Percentiles rank a stretch among this genome's conserved stretches.
phyloP scores from a whole-genome alignment of 2,113 vertebrate species.

The Callipepla squamata region DNA sequence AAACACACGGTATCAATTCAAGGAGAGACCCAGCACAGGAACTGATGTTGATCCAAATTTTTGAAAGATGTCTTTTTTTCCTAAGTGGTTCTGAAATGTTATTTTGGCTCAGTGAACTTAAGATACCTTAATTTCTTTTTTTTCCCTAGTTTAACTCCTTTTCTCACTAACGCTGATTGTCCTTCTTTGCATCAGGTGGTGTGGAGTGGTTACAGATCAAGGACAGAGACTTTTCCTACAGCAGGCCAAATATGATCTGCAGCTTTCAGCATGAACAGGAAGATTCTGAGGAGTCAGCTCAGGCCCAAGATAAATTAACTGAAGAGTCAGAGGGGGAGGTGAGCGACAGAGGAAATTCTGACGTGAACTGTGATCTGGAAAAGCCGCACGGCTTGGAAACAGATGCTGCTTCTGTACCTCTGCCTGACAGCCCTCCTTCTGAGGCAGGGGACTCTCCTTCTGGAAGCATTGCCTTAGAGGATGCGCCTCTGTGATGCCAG shows the following conservation, averaged over 20 bases:
- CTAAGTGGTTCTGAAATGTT: not conserved
- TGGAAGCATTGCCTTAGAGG: conserved; percentile 49
- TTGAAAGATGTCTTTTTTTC: not conserved
- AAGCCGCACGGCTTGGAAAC: conserved; percentile 40
- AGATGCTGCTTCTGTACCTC: conserved; percentile 29
- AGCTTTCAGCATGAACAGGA: conserved; percentile 80
- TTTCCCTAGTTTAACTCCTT: not conserved
- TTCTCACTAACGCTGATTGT: not conserved
- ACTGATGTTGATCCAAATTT: not conserved
- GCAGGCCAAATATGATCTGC: conserved; percentile 78
- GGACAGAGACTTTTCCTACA: conserved; percentile 78
- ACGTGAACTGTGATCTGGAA: conserved; percentile 46
- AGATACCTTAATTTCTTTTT: not conserved
- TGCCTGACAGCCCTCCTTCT: conserved; percentile 41
- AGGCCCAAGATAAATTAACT: conserved; percentile 67
- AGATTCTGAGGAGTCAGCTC: conserved; percentile 67
- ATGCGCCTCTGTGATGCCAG: conserved; percentile 41
- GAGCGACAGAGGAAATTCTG: conserved; percentile 40
- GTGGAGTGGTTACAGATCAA: conserved; percentile 83
- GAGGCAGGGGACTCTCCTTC: conserved; percentile 55
- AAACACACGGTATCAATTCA: not conserved
- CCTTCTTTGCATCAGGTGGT: conserved; percentile 63
- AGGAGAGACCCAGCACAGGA: not conserved
- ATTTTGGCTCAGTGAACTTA: not conserved
- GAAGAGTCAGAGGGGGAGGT: conserved; percentile 73